Base-by-base conservation (phyloP, 2,888 invertebrate genomes). In the Teinopalpus imperialis region DNA sequence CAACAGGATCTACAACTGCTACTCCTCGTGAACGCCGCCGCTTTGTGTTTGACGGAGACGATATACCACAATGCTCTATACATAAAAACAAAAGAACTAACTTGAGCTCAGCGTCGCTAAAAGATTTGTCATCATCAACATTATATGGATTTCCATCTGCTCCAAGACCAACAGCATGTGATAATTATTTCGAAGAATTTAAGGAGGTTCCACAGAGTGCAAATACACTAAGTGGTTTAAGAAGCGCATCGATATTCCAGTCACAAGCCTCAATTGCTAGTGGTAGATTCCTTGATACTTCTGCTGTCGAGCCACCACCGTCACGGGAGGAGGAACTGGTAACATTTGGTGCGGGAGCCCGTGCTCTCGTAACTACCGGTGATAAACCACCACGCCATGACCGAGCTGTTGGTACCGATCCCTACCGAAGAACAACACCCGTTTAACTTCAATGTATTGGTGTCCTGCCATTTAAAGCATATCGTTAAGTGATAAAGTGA, bases 321-420 rank as follows among this genome's bases (percentile, higher is more conserved):
- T 88, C 90, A 35, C 91, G 92, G 52, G 93, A 92, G 54, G 94
- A 94, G 60, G 94, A 94, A 59, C 90, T 93, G 66, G 92, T 93
- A 31, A 93, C 93, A 6, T 94, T 94, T 66, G 93, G 93, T 60
- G 85, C 92, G 43, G 93, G 92, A 23, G 90, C 90, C 31, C 61
- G 81, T 35, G 71, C 60, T 1, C 51, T 81, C 13, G 59, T 66
- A 12, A 71, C 73, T 1, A 59, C 52, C 6, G 73, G 73, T 0
- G 75, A 77, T 0, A 73, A 71, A 8, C 70, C 81, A 35, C 51
- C 72, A 36, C 69, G 87, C 42, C 74, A 86, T 56, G 76, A 83
- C 69, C 79, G 91, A 64, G 79, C 81, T 47, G 78, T 90, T 37
- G 81, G 90, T 58, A 81, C 90, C 27, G 91, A 91, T 56, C 86